Conservation (phyloP, 2,888 invertebrate genomes). For the Conops quadrifasciatus region DNA sequence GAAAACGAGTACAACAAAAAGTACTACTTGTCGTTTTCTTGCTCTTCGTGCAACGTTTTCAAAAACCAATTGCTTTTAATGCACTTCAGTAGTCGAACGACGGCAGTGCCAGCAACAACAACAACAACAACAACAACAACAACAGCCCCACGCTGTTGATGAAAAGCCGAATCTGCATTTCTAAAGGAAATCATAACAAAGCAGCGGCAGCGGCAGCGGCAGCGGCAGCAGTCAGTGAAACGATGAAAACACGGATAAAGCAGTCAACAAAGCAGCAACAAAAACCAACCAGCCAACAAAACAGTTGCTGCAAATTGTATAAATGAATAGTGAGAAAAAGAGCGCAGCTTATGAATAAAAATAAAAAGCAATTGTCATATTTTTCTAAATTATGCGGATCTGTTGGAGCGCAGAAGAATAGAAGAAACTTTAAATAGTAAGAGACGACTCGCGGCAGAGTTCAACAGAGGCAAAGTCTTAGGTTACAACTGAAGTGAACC, state of each 20-base stretch:
- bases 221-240: conserved; percentile 34
- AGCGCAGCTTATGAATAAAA: conserved; percentile 18
- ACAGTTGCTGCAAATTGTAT: neutral
- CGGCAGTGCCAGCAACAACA: no score
- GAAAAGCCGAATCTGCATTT: conserved; percentile 35
- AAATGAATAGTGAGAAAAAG: neutral
- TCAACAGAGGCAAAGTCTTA: conserved; percentile 7
- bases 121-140: conserved; percentile 1
- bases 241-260: conserved; percentile 33
- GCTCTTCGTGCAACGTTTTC: neutral
- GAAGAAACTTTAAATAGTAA: neutral
- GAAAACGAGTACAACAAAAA: no score
- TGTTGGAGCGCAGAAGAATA: neutral
- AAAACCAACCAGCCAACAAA: neutral
- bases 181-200: conserved; percentile 38
- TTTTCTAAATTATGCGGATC: conserved; percentile 30
- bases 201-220: neutral
- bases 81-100: neutral
- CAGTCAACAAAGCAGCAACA: conserved; percentile 11
- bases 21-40: no score
- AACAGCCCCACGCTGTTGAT: neutral
- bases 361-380: conserved; percentile 33
- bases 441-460: neutral
- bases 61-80: neutral
- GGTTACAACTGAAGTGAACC: neutral